A percentile compares a stretch with the other conserved stretches of the same genome.
phyloP scores from a whole-genome alignment of 2,797 vertebrate genomes.

The Notamacropus eugenii region DNA sequence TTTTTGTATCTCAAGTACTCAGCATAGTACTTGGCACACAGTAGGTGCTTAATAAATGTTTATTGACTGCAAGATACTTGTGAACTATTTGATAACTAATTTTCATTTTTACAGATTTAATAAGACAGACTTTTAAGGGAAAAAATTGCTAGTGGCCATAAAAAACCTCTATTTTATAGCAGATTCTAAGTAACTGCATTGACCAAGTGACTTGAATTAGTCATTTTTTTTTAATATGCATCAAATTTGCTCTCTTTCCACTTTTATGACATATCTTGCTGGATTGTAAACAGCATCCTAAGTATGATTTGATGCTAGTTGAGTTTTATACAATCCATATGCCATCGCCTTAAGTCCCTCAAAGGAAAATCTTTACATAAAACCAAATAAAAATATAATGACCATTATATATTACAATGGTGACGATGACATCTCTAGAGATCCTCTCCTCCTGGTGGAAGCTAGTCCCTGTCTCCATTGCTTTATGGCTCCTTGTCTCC shows the following conservation, averaged over 20 bases:
- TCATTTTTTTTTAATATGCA: conserved; percentile 53
- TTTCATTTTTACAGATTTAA: not conserved
- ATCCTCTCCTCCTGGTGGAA: conserved; percentile 42
- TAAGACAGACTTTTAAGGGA: conserved; percentile 25
- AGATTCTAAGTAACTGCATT: conserved; percentile 59
- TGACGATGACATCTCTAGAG: conserved; percentile 33
- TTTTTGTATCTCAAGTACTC: not conserved
- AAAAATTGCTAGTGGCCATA: not conserved
- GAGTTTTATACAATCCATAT: conserved; percentile 62
- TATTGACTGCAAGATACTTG: not conserved
- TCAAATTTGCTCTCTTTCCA: conserved; percentile 31
- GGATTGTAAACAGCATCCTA: conserved; percentile 29
- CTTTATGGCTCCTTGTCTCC: conserved; percentile 59
- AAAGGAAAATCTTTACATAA: conserved; percentile 53
- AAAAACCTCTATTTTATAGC: conserved; percentile 2
- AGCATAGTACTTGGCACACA: not conserved
- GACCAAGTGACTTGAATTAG: conserved; percentile 53
- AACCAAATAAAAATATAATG: conserved; percentile 51
- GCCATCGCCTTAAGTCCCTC: conserved; percentile 62
- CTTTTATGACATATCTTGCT: conserved; percentile 43
- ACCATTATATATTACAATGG: conserved; percentile 53
- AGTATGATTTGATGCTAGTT: conserved; percentile 47
- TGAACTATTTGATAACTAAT: conserved; percentile 40
- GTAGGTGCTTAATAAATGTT: not conserved
- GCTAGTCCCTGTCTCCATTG: conserved; percentile 14